Evolutionary conservation across 2,113 vertebrate genomes (phyloP), one percentile per base, ranked within the genome.

Genomic region (Anhinga rufa): DNA sequence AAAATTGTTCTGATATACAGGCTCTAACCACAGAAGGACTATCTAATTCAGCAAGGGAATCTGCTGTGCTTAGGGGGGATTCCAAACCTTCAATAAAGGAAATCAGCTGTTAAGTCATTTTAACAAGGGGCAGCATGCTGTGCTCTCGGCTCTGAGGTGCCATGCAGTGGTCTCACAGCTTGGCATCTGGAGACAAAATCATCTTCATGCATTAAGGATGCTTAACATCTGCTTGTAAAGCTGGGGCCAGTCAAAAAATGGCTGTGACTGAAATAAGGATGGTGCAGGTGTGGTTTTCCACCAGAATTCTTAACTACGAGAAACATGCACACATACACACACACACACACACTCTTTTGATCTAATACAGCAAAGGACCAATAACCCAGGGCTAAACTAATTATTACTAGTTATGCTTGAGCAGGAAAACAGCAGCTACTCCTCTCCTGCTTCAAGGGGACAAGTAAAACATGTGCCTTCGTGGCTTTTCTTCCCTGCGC

Each of bases 71-170:
- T 81, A 38, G 68, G 31, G 87, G 88, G 38, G 48, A 82, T 92
- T 94, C 93, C 90, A 81, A 60, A 38, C 38, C 84, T 44, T 19
- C 82, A 68, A 5, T 78, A 64, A 93, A 86, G 87, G 89, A 34
- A 92, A 76, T 93, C 83, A 96, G 93, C 94, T 96, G 88, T 72
- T 72, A 29, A 88, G 83, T n/a, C 46, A 21, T 32, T 82, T 70
- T 90, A 92, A 93, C 90, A 62, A 93, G 90, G 95, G 84, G 85
- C 76, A 82, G 83, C 94, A 79, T 19, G 77, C 94, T 92, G 95
- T 72, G 92, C 90, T 87, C 80, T 22, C n/a, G 1, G 71, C 90
- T 97, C 92, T 4, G 0, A 7, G 49, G 82, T 75, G 88, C 87
- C 87, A 10, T 14, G 9, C 17, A 7, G 66, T 12, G 78, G 51